phyloP scores from a whole-genome alignment of 2,113 vertebrate genomes.

The Muntiacus reevesi region DNA sequence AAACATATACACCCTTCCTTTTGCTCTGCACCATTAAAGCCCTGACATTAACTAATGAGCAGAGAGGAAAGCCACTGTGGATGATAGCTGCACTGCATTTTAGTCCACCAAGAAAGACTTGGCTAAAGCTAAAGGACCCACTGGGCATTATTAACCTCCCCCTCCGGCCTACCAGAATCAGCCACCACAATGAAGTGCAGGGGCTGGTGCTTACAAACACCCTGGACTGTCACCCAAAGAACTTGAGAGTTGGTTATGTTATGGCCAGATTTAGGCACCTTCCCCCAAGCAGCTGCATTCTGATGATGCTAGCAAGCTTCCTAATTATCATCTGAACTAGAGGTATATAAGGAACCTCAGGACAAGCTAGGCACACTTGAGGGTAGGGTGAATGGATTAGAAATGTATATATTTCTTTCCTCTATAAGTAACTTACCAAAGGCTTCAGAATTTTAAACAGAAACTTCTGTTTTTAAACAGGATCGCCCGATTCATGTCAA shows the following conservation, averaged over 20 bases:
- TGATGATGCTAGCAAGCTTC: background rate
- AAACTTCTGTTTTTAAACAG: background rate
- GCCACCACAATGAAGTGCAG: background rate
- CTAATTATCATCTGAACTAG: slow-evolving; percentile 20
- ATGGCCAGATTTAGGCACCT: background rate
- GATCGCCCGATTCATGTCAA: background rate
- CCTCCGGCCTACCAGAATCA: slow-evolving; percentile 20
- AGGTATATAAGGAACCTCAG: background rate
- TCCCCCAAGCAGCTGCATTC: background rate
- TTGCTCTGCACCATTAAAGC: slow-evolving; percentile 44
- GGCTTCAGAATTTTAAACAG: background rate
- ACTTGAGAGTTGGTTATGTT: background rate
- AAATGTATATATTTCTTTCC: background rate
- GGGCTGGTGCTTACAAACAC: background rate
- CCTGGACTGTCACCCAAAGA: background rate
- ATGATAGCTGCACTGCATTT: slow-evolving; percentile 39
- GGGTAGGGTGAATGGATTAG: background rate
- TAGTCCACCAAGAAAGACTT: slow-evolving; percentile 44
- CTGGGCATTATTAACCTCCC: slow-evolving; percentile 56
- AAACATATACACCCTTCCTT: slow-evolving; percentile 26
- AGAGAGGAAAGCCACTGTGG: background rate
- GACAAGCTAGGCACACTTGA: background rate
- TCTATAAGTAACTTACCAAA: slow-evolving; percentile 12
- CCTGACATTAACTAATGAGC: slow-evolving; percentile 64
- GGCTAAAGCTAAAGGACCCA: slow-evolving; percentile 49